A percentile compares a stretch with the other conserved stretches of the same genome.
phyloP scores from a whole-genome alignment of 2,797 vertebrate species.

The Rhadinocentrus ornatus region DNA sequence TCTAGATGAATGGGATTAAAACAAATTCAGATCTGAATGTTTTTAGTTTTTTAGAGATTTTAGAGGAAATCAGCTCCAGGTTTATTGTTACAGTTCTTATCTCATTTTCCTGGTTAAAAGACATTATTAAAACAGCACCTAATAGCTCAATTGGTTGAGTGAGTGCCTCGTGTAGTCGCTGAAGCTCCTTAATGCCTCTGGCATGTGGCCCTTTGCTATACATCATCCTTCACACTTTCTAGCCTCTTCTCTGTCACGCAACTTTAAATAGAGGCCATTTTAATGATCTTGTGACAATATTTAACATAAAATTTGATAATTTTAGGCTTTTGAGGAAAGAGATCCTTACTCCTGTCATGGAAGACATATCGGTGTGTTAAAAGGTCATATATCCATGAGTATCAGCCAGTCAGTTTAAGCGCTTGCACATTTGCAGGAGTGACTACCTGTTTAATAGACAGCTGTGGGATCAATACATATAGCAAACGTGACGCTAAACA shows the following conservation, averaged over 20 bases:
- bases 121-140: neutral
- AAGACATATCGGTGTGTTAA: neutral
- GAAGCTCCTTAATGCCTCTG: too few species aligned
- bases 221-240: too few species aligned
- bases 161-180: too few species aligned
- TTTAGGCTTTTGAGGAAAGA: neutral
- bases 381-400: neutral
- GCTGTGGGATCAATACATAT: neutral
- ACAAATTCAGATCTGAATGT: neutral
- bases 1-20: slow-evolving; percentile 10
- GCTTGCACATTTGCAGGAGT: neutral
- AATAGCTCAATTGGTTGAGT: too few species aligned
- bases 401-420: slow-evolving; percentile 8
- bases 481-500: neutral
- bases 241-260: too few species aligned
- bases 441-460: neutral
- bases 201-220: too few species aligned
- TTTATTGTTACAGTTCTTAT: neutral
- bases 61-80: neutral
- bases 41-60: neutral
- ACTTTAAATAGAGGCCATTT: neutral
- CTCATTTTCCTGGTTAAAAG: neutral
- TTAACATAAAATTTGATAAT: slow-evolving; percentile 20
- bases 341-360: neutral
- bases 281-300: neutral